Evolutionary conservation across 2,888 invertebrate genomes (phyloP).

Genomic region (Tinea semifulvella): DNA sequence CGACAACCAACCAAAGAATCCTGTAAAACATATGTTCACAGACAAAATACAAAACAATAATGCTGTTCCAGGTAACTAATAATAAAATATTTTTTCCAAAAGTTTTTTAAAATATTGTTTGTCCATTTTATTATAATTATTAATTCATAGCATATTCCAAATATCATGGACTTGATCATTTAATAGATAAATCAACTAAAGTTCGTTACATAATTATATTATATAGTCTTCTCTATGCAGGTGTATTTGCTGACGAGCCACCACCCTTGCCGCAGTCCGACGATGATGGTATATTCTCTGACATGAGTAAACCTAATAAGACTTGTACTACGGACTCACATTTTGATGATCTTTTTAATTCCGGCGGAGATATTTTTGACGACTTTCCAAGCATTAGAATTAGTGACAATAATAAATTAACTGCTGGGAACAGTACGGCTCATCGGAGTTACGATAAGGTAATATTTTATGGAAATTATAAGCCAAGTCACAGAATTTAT

Average conservation of each 20-base stretch:
- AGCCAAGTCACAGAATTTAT: too few species aligned
- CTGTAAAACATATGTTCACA: background rate
- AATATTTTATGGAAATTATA: too few species aligned
- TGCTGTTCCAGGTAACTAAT: slow-evolving; percentile 12
- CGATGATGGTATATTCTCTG: slow-evolving; percentile 42
- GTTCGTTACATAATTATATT: too few species aligned
- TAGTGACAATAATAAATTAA: background rate
- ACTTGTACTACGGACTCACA: background rate
- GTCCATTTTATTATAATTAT: background rate
- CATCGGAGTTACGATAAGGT: too few species aligned
- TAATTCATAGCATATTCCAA: too few species aligned
- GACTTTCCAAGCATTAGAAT: slow-evolving; percentile 5
- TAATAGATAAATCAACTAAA: too few species aligned
- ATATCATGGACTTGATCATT: too few species aligned
- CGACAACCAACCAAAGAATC: background rate
- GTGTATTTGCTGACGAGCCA: slow-evolving; percentile 64
- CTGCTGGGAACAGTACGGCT: too few species aligned
- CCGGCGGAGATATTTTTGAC: slow-evolving; percentile 14
- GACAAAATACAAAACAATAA: slow-evolving; percentile 8
- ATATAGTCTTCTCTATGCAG: too few species aligned
- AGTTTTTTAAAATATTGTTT: background rate
- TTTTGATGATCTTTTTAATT: slow-evolving; percentile 2
- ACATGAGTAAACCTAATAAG: background rate
- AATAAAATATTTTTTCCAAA: background rate
- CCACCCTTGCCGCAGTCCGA: slow-evolving; percentile 45